Evolutionary conservation across 1,140 invertebrate genomes (phyloP), one percentile per base, ranked within the genome.

Genomic region (Drosophila tropicalis): DNA sequence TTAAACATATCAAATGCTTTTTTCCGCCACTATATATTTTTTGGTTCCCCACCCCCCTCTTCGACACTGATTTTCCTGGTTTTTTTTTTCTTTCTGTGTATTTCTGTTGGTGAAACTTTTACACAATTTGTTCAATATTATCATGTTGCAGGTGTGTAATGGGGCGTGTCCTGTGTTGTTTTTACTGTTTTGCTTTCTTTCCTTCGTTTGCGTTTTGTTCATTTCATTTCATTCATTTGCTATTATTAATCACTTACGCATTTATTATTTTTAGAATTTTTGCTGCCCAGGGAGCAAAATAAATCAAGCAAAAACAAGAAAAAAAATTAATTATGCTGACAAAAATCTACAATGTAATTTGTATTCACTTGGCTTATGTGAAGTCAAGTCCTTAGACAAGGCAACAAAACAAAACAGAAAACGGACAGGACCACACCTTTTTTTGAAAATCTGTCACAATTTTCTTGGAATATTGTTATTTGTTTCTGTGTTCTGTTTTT

Each of bases 311-410:
- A 63, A 67, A 70, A 67, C 62, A 73, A 64, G 63, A 71, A 74
- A 57, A 87, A 82, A 57, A 87, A 82, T 81, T 87, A 83, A 85
- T 85, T 80, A 85, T 71, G 70, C 67, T 63, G 63, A 68, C 58
- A 65, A 63, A 72, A 29, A 71, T 79, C 79, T 60, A 61, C 54
- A 57, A 5, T 56, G 66, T 62, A 78, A 85, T 81, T 79, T 82
- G 71, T 51, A 51, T 87, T 79, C 79, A 41, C 63, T 81, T 82
- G 86, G 66, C 63, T 68, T 54, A 36, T 63, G 62, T 54, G 64
- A 32, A 58, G 56, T 32, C 34, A 36, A 19, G 51, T 55, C 51
- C 51, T 12, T 10, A 25, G 25, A 19, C 25, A 25, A 25, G n/a
- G 10, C 12, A 25, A 2, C 19, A 25, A 39, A 13, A 2, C 19